A percentile compares a stretch with the other conserved stretches of the same genome.
Conservation (phyloP, 2,888 invertebrate genomes). For the Biston betularia region DNA sequence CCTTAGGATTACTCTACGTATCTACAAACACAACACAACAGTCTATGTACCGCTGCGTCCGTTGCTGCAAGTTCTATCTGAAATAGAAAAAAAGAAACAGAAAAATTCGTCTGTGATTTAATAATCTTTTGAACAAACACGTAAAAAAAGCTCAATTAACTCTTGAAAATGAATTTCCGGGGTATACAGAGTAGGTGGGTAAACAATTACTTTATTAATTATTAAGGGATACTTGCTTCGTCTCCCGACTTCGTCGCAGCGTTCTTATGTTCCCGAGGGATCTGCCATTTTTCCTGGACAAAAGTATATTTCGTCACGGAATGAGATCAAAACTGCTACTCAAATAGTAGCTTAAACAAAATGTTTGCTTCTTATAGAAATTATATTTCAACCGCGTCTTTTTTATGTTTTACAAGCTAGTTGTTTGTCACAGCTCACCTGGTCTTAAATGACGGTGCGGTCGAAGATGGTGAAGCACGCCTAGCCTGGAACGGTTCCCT, state of each 20-base stretch:
- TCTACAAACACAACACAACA: background rate
- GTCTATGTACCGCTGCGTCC: background rate
- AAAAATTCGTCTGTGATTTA: background rate
- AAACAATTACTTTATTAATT: conserved; percentile 12
- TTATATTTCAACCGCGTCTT: background rate
- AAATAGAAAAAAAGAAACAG: background rate
- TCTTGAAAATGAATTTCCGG: conserved; percentile 11
- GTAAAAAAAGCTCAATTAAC: conserved; percentile 9
- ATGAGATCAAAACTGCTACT: conserved; percentile 2
- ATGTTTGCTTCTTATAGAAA: background rate
- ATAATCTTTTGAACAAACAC: background rate
- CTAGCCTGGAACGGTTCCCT: too few relatives aligned
- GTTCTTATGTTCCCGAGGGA: background rate
- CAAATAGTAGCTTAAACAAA: background rate
- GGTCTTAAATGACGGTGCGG: too few relatives aligned
- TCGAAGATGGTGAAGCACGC: background rate
- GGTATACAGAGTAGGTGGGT: background rate
- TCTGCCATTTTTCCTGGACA: background rate
- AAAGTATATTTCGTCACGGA: background rate
- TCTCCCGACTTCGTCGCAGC: background rate
- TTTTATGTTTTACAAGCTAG: too few relatives aligned
- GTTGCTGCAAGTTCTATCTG: background rate
- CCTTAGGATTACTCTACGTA: conserved; percentile 17
- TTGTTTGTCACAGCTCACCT: too few relatives aligned
- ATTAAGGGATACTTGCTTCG: conserved; percentile 7